Conservation (phyloP, 1,140 invertebrate species). For the Drosophila sucinea region DNA sequence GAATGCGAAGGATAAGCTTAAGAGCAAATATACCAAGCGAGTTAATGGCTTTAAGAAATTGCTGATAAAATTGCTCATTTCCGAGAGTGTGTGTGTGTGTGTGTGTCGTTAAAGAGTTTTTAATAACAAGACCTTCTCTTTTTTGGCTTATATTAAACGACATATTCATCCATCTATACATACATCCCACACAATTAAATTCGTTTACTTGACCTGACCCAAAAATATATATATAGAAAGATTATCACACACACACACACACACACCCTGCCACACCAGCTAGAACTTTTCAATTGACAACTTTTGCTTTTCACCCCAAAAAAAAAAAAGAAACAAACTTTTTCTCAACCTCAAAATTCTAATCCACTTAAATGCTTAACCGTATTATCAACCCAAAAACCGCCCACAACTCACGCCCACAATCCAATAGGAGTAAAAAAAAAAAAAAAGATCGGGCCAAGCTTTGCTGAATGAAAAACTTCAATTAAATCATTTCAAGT, state of each 20-base stretch:
- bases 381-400: conserved; percentile 63
- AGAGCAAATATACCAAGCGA: neutral
- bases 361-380: conserved; percentile 81
- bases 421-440: conserved; percentile 16
- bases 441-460: conserved; percentile 27
- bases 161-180: neutral
- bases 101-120: conserved; percentile 1
- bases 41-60: conserved; percentile 11
- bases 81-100: neutral
- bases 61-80: conserved; percentile 11
- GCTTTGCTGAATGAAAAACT: conserved; percentile 71
- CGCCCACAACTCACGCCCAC: conserved; percentile 30
- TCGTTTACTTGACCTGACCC: conserved; percentile 19
- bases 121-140: conserved; percentile 1
- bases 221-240: conserved; percentile 15
- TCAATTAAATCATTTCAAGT: conserved; percentile 76
- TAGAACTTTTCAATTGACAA: conserved; percentile 75
- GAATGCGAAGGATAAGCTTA: neutral
- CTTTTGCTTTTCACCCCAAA: conserved; percentile 48
- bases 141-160: conserved; percentile 4
- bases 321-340: conserved; percentile 35
- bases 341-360: conserved; percentile 70
- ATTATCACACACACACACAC: conserved; percentile 37
- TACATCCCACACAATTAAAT: conserved; percentile 6
- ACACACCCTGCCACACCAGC: conserved; percentile 27